Conservation (phyloP, 2,888 invertebrate species). For the Argynnis bischoffii region DNA sequence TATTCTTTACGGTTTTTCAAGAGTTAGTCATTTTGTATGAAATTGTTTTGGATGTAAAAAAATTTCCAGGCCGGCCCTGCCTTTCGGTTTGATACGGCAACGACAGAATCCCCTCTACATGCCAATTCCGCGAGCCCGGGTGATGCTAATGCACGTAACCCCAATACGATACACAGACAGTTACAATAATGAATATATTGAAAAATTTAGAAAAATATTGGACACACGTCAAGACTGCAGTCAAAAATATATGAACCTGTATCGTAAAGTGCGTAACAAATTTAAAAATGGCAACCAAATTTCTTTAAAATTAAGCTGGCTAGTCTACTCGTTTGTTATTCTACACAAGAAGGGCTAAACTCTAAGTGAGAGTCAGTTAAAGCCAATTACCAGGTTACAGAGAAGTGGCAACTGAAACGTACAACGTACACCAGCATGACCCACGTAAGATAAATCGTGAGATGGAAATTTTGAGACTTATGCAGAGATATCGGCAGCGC, state of each 20-base stretch:
- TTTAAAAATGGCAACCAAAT: slow-evolving; percentile 27
- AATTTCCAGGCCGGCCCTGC: background rate
- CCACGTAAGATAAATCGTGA: slow-evolving; percentile 41
- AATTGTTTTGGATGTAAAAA: no score
- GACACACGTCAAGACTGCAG: background rate
- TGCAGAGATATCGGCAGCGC: slow-evolving; percentile 53
- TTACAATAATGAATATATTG: background rate
- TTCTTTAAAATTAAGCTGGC: slow-evolving; percentile 17
- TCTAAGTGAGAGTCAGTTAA: slow-evolving; percentile 26
- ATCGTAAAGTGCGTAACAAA: slow-evolving; percentile 11
- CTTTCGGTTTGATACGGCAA: background rate
- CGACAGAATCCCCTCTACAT: slow-evolving; percentile 1
- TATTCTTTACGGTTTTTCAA: no score
- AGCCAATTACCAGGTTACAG: slow-evolving; percentile 30
- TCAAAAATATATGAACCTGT: background rate
- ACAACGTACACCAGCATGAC: slow-evolving; percentile 57
- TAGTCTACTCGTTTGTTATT: slow-evolving; percentile 12
- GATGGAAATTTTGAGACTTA: slow-evolving; percentile 34
- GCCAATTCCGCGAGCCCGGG: slow-evolving; percentile 30
- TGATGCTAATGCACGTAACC: slow-evolving; percentile 35
- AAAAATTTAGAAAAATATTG: slow-evolving; percentile 25
- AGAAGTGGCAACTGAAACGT: slow-evolving; percentile 30
- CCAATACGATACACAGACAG: background rate
- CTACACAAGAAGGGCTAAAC: slow-evolving; percentile 21
- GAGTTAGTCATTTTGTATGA: no score